Conservation (phyloP, 2,888 invertebrate species). For the Sabatieria punctata region DNA sequence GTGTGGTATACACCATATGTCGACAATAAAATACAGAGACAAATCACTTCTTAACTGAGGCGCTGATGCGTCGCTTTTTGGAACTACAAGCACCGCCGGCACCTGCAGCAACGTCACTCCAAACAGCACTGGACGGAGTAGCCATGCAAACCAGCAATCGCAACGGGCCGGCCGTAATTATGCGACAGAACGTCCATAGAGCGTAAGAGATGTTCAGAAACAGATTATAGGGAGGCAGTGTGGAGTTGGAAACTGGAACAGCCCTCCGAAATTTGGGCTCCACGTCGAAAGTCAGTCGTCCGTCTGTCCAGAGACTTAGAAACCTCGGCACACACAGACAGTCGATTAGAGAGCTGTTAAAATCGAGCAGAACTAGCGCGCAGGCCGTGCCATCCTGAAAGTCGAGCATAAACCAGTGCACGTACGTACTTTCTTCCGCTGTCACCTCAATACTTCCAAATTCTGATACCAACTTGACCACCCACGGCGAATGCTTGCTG, state of each 20-base stretch:
- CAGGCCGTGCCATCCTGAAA: conserved; percentile 6
- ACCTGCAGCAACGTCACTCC: background rate
- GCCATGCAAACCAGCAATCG: background rate
- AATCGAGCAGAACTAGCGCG: conserved; percentile 8
- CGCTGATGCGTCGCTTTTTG: background rate
- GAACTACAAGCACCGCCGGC: background rate
- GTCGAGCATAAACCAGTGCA: too few species aligned
- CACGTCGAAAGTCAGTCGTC: conserved; percentile 4
- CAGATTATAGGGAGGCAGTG: conserved; percentile 6
- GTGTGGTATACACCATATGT: too few species aligned
- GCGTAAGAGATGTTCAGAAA: conserved; percentile 1
- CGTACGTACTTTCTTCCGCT: too few species aligned
- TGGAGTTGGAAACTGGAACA: too few species aligned
- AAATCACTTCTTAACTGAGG: background rate
- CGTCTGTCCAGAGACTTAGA: conserved; percentile 5
- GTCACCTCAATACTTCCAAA: conserved; percentile 3
- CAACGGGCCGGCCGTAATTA: conserved; percentile 2
- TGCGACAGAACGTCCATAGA: conserved; percentile 4
- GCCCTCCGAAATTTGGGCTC: conserved; percentile 9
- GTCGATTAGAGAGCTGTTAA: conserved; percentile 4
- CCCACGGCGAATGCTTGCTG: background rate
- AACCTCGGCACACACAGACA: conserved; percentile 7
- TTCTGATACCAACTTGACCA: background rate
- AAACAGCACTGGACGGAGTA: background rate
- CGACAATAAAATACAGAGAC: too few species aligned